Evolutionary conservation across 2,888 invertebrate species (phyloP), one percentile per base, ranked within the genome.

Genomic region (Aspidapion aeneum): DNA sequence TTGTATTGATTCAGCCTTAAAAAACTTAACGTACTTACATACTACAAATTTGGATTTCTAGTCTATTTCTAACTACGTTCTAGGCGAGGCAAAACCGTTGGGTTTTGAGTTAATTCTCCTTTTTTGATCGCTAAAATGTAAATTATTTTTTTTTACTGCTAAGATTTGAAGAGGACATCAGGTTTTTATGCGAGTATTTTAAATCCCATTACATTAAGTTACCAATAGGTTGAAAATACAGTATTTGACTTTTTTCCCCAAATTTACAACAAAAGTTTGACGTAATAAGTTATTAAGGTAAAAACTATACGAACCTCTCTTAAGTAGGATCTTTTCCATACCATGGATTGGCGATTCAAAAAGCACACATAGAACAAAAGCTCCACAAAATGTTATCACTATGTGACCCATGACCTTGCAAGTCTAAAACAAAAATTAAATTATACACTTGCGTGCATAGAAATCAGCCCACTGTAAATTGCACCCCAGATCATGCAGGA

Each of bases 261-360:
- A n/a, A n/a, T n/a, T n/a, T n/a, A n/a, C n/a, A n/a, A n/a, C n/a
- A n/a, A n/a, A n/a, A n/a, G n/a, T n/a, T n/a, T n/a, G n/a, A n/a
- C n/a, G n/a, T n/a, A n/a, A n/a, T n/a, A n/a, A 35, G 12, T 35
- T 3, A 35, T 35, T 35, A 12, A 35, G 35, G 5, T 35, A 35
- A 35, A 7, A 35, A 3, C 35, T 35, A 35, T 35, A 35, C 35
- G 12, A 7, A 35, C 35, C 35, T 12, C 12, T 35, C 12, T 35
- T 35, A 12, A 89, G 78, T n/a, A 90, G 79, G 66, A 89, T 84
- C 73, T 87, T 87, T 76, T 90, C 89, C 56, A 90, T 81, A 1
- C 87, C 87, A 69, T 89, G 87, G 70, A 90, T 84, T 1, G 90
- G 90, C 7, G 89, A 89, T 76, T 90, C 90, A 72, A 90, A 90